A percentile compares a stretch with the other conserved stretches of the same genome.
Conservation (phyloP, 2,888 invertebrate genomes). For the Ochropleura plecta region DNA sequence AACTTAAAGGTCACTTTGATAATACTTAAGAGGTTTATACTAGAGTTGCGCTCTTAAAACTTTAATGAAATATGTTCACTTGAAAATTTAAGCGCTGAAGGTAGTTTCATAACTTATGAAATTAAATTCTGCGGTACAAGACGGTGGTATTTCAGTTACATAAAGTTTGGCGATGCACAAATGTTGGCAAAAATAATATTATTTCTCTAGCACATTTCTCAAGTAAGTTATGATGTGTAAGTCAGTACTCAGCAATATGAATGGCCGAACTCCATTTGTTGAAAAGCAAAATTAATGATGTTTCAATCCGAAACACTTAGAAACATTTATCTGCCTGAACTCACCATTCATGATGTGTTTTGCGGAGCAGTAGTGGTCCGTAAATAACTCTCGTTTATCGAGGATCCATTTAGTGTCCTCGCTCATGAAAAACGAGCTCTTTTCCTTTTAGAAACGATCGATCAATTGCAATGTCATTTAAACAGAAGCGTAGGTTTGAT, state of each 20-base stretch:
- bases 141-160: slow-evolving; percentile 47
- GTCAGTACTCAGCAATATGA: slow-evolving; percentile 55
- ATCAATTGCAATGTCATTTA: slow-evolving; percentile 86
- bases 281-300: slow-evolving; percentile 83
- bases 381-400: slow-evolving; percentile 85
- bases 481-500: slow-evolving; percentile 78
- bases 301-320: slow-evolving; percentile 79
- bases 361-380: slow-evolving; percentile 75
- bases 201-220: slow-evolving; percentile 21
- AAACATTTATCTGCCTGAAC: slow-evolving; percentile 81
- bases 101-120: slow-evolving; percentile 66
- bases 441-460: slow-evolving; percentile 80
- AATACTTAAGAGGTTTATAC: slow-evolving; percentile 73
- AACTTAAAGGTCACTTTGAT: slow-evolving; percentile 73
- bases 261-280: slow-evolving; percentile 61
- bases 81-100: slow-evolving; percentile 68
- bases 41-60: slow-evolving; percentile 70
- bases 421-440: slow-evolving; percentile 85
- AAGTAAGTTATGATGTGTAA: slow-evolving; percentile 52
- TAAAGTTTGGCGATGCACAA: slow-evolving; percentile 21
- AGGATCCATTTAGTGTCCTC: slow-evolving; percentile 84
- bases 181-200: slow-evolving; percentile 26
- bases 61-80: slow-evolving; percentile 78
- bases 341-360: slow-evolving; percentile 80
- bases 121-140: slow-evolving; percentile 66